Evolutionary conservation across 2,888 invertebrate species (phyloP), one percentile per base, ranked within the genome.

Genomic region (Notodonta dromedarius): DNA sequence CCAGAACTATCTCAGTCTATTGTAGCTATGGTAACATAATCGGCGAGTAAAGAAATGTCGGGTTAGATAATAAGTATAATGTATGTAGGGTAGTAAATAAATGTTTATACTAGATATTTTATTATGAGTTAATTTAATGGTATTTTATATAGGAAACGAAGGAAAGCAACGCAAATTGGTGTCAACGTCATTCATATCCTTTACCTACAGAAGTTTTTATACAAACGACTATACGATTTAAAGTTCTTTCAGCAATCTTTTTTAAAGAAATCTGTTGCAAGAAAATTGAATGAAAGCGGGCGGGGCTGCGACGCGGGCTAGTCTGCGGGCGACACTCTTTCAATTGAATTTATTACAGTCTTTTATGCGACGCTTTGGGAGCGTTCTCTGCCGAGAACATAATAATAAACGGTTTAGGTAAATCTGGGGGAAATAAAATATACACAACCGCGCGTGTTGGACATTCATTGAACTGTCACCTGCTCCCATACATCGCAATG

Each of bases 321-420:
- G 80, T 83, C 84, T 87, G 83, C 75, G 69, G 77, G 74, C 84
- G 88, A 87, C 88, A 87, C 83, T 84, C 82, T 76, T 84, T 83
- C 84, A 82, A 87, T 87, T 86, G 83, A 87, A 88, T 88, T 88
- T 89, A 87, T 87, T 88, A 85, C 81, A 81, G 77, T 79, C 83
- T 81, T 84, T 83, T 85, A 82, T 80, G 78, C 70, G 75, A 71
- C 67, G 67, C 56, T 58, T 62, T 57, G 46, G 51, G 56, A 61
- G 67, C 62, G 60, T 58, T 60, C 44, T 14, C 65, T 65, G 65
- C 62, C 65, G 66, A 63, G 75, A 75, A 76, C 73, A 67, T 63
- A 40, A 64, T 70, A 66, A 71, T 75, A 75, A 76, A 76, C 72
- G 69, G 65, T 78, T 76, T 76, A 74, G 66, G 71, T 74, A 73